Base-by-base conservation (phyloP, 2,888 invertebrate genomes). In the Ophion obscuratus region DNA sequence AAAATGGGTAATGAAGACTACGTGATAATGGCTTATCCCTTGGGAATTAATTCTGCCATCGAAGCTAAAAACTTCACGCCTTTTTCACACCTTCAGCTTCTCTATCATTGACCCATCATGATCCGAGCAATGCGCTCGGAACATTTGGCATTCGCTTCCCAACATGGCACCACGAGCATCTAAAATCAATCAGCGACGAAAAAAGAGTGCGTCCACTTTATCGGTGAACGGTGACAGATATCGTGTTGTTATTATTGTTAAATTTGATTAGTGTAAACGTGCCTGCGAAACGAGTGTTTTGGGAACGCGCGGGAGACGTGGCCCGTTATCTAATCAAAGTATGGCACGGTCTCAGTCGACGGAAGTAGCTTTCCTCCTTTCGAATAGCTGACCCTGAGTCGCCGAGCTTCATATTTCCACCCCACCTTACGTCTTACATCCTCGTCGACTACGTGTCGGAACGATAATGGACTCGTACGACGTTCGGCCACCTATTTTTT, bases 291-390 rank as follows among this genome's bases (percentile, higher is more conserved):
- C 80, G 73, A 73, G 57, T 17, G 73, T 86, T 86, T 86, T 77
- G 83, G 83, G 59, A 75, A 74, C 36, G 83, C 62, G 47, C 47
- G 73, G 64, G 83, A 80, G 77, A 80, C 80, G 62, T 61, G 67
- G 57, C 36, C 24, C 67, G 71, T 87, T 88, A 88, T 88, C 88
- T 88, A 87, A 88, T 88, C 88, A 88, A 87, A 88, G 75, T 89
- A 88, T 89, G 90, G 89, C 86, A 80, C 90, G 89, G 88, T 87
- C 87, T 87, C 89, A 88, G 84, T 89, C 88, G 89, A 91, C 92
- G 92, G 92, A 93, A 92, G 91, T 90, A 92, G 89, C 90, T 92
- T 91, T 67, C 66, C 66, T 77, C 66, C 89, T 90, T 89, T 90
- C 90, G 88, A 89, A 89, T 91, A 89, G 83, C 76, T 68, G 83